A percentile compares a stretch with the other conserved stretches of the same genome.
phyloP scores from a whole-genome alignment of 1,140 invertebrate species.

The Ceratina australensis region DNA sequence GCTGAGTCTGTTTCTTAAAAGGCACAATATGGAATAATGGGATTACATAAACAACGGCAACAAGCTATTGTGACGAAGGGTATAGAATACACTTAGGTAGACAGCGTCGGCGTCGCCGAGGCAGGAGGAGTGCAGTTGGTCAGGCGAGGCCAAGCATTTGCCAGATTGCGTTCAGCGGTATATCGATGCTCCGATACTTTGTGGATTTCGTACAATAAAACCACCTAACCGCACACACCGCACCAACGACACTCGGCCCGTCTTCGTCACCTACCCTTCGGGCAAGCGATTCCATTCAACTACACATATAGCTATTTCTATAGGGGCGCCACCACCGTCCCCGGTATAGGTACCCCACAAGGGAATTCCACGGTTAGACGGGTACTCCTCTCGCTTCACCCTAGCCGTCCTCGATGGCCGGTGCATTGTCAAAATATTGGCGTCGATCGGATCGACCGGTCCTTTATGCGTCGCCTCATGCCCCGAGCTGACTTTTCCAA shows the following conservation, averaged over 20 bases:
- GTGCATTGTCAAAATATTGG: constrained; percentile 79
- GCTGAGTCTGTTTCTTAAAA: constrained; percentile 63
- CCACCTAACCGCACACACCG: constrained; percentile 1
- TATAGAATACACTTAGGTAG: constrained; percentile 51
- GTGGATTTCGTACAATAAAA: constrained; percentile 74
- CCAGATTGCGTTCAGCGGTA: constrained; percentile 67
- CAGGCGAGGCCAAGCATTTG: constrained; percentile 66
- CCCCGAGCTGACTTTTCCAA: constrained; percentile 72
- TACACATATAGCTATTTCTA: constrained; percentile 46
- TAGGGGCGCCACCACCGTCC: constrained; percentile 39
- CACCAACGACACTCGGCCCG: constrained; percentile 3
- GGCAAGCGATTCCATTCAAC: constrained; percentile 56
- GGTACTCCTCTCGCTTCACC: constrained; percentile 26
- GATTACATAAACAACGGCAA: constrained; percentile 80
- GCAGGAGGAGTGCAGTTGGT: constrained; percentile 56
- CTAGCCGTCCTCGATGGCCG: constrained; percentile 68
- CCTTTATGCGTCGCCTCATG: constrained; percentile 66
- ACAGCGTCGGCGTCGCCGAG: constrained; percentile 31
- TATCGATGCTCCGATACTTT: constrained; percentile 68
- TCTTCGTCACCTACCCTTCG: constrained; percentile 47
- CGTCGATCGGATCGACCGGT: constrained; percentile 70
- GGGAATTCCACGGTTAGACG: constrained; percentile 53
- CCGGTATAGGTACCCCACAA: constrained; percentile 34
- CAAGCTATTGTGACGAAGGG: constrained; percentile 74
- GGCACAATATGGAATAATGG: constrained; percentile 78